Evolutionary conservation across 1,140 invertebrate genomes (phyloP), one percentile per base, ranked within the genome.

Genomic region (Aethina tumida): DNA sequence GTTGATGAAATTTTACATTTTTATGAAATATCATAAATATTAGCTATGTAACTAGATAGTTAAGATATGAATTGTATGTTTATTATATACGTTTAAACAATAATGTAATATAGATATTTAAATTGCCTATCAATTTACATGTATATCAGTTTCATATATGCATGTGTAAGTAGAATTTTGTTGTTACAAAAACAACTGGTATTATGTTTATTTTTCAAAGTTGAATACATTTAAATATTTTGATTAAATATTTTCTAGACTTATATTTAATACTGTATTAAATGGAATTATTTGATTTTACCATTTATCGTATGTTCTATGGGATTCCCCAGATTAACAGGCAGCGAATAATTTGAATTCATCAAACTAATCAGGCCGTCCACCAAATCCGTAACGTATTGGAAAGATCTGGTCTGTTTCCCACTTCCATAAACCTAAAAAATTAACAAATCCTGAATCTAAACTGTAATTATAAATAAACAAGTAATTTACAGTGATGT

Each of bases 291-390:
- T n/a, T n/a, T 26, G 7, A 2, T 35, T 35, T 55, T 68, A 85
- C 84, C 83, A 71, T 84, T 76, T 50, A 99, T 98, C 1, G 89
- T 90, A 62, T 97, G 86, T 66, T 99, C 97, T 18, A 93, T 88
- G 1, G 97, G 96, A 73, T 99, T 99, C 16, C 97, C 97, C 37
- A 99, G 65, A 68, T 99, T 99, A 0, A 99, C 78, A 13, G 97
- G 96, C 48, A 79, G 69, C 0, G 87, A 82, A 58, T 89, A 96
- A 69, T 96, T 97, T 18, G 87, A 91, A 21, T 80, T 79, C 96
- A 99, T 99, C 14, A 99, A 62, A 1, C 77, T 68, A 18, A 98
- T 77, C 6, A 99, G 65, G 0, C 97, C 97, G 56, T 97, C 89
- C 0, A 99, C 90, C 34, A 99, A 69, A 71, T 99, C 97, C 12